Evolutionary conservation across 2,113 vertebrate genomes (phyloP), one percentile per base, ranked within the genome.

Genomic region (Bucco capensis): DNA sequence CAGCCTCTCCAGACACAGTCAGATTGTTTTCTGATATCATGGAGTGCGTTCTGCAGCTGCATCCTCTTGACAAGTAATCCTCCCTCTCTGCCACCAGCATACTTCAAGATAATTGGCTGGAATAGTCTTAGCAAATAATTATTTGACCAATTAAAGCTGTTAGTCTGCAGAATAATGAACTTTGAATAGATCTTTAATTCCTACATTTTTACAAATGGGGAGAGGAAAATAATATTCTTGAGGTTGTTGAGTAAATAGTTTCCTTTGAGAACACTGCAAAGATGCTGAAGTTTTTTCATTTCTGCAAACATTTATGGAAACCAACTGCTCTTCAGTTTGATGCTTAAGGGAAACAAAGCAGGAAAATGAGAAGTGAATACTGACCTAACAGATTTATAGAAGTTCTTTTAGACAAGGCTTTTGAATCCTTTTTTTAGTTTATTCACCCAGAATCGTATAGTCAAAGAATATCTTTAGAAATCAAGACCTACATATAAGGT

Each of bases 141-240:
- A 91, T 94, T 90, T 90, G 94, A 91, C 90, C 88, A 92, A 69
- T 91, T 93, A 93, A 88, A 30, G 31, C 69, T 86, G 61, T 82
- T 91, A 94, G 72, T 65, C 13, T 79, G 65, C 61, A 49, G 46
- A 61, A 76, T 90, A 94, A 90, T 86, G 60, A 92, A 69, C 53
- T 83, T 50, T 90, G 86, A 93, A 86, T 75, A 37, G 70, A 51
- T 37, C 16, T 76, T 47, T 85, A 73, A 87, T 87, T 85, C 58
- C 42, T 53, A 38, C 51, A 12, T 61, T 88, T 89, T 83, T 71
- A 40, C 1, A 2, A 90, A 61, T 15, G 40, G 76, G 47, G 19
- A 49, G 31, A 84, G 88, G 37, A 56, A 54, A 69, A 50, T 27
- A 94, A 12, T 23, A 33, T 77, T n/a, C 62, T 53, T 78, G 10